Base-by-base conservation (phyloP, 1,140 invertebrate species). In the Trichogramma pretiosum region DNA sequence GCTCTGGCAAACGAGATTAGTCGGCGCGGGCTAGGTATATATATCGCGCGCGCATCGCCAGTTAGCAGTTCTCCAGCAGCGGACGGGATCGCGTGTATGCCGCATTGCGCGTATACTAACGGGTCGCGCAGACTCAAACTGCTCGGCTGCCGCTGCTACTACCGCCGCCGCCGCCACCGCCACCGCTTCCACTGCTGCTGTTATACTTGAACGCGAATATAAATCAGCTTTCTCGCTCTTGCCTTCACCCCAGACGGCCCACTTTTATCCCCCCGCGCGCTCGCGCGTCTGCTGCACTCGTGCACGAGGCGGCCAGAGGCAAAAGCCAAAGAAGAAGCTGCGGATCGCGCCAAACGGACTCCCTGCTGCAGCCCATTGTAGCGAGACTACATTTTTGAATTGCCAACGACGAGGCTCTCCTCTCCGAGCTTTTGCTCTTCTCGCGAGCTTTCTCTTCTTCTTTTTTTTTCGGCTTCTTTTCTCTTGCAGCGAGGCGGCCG, bases 1-100 rank as follows among this genome's bases (percentile, higher is more conserved):
- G n/a, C n/a, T n/a, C n/a, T n/a, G n/a, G n/a, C n/a, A n/a, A 50
- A 50, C 36, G 42, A 50, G 48, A 50, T 50, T 50, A 50, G 42
- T 42, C 45, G 48, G 21, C 48, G 34, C 30, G 35, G 43, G 37
- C 42, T 41, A n/a, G n/a, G n/a, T n/a, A n/a, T n/a, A n/a, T n/a
- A n/a, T n/a, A n/a, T n/a, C n/a, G n/a, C n/a, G n/a, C n/a, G n/a
- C n/a, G n/a, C n/a, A n/a, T n/a, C n/a, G n/a, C n/a, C n/a, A n/a
- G n/a, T n/a, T n/a, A n/a, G n/a, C n/a, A n/a, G n/a, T n/a, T n/a
- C n/a, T n/a, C n/a, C n/a, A n/a, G n/a, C n/a, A n/a, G n/a, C n/a
- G n/a, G n/a, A n/a, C n/a, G n/a, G n/a, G n/a, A 41, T 51, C 43
- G 49, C 43, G 43, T n/a, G n/a, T n/a, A n/a, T 51, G 49, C 43